Conservation (phyloP, 1,140 invertebrate genomes). For the Drosophila nannoptera region DNA sequence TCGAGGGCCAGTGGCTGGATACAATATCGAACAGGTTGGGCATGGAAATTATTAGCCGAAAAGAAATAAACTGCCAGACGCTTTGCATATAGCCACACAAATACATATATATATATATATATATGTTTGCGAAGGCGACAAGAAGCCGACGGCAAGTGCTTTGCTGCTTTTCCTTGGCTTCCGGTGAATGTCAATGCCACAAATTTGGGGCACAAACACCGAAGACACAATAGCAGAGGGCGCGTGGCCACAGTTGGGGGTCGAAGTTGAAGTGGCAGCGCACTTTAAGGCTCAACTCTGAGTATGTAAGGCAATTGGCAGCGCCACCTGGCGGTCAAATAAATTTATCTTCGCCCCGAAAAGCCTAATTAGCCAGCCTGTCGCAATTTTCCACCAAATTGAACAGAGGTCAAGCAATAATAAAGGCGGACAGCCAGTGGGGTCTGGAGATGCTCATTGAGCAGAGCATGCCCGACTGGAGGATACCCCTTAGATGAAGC, state of each 20-base stretch:
- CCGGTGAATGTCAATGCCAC: constrained; percentile 74
- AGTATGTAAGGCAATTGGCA: constrained; percentile 34
- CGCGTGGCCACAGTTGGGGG: constrained; percentile 5
- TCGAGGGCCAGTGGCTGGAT: background rate
- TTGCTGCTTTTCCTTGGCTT: constrained; percentile 74
- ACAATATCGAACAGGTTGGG: constrained; percentile 21
- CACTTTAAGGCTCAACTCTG: constrained; percentile 14
- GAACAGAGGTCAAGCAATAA: constrained; percentile 42
- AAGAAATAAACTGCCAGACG: constrained; percentile 42
- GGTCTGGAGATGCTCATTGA: background rate
- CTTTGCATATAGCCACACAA: background rate
- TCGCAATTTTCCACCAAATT: constrained; percentile 70
- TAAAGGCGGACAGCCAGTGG: background rate
- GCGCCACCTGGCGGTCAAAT: constrained; percentile 57
- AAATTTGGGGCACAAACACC: constrained; percentile 58
- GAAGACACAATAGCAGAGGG: constrained; percentile 30
- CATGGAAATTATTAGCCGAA: background rate
- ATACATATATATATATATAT: constrained; percentile 1
- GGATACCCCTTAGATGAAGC: background rate
- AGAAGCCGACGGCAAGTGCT: constrained; percentile 70
- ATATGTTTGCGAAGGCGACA: constrained; percentile 36
- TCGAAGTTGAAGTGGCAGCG: background rate
- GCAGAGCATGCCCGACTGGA: background rate
- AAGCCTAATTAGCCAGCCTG: constrained; percentile 61
- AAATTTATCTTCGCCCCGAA: constrained; percentile 49